These are phyloP conservation scores for Procambarus clarkii DNA, from an alignment of 1,140 invertebrate genomes.

Conservation along the genomic window DNA sequence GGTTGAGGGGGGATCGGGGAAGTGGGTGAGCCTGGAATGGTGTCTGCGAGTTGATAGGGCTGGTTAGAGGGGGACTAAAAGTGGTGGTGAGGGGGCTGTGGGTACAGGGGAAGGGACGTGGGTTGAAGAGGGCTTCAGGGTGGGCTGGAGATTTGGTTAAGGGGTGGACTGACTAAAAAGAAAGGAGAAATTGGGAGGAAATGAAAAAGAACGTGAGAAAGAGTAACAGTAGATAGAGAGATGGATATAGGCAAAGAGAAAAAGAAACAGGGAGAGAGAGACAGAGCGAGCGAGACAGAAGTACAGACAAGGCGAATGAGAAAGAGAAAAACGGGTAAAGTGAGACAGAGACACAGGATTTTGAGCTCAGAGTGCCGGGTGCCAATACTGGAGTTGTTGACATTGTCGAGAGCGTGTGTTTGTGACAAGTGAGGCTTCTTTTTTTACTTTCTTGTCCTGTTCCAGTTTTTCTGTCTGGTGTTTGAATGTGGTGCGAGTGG, in stretches of 20 bases:
- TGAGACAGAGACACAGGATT: constrained; percentile 20
- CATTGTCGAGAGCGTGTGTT: no score
- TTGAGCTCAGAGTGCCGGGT: background rate
- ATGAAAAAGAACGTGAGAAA: background rate
- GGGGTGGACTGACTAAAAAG: background rate
- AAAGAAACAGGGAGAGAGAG: background rate
- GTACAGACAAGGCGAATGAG: background rate
- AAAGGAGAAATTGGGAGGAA: background rate
- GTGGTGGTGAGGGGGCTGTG: background rate
- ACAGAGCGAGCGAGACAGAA: background rate
- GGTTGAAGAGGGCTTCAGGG: background rate
- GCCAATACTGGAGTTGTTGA: no score
- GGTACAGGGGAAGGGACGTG: background rate
- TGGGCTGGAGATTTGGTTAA: background rate
- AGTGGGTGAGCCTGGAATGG: no score
- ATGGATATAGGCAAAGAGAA: constrained; percentile 7
- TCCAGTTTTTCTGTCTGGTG: no score
- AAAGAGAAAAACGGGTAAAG: constrained; percentile 33
- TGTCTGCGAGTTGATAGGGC: no score
- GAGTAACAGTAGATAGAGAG: background rate
- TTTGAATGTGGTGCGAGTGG: no score
- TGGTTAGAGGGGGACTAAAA: no score
- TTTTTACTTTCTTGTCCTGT: background rate
- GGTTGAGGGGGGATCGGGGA: no score
- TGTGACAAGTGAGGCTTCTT: no score